Evolutionary conservation across 1,140 invertebrate species (phyloP).

Genomic region (Drosophila ficusphila): DNA sequence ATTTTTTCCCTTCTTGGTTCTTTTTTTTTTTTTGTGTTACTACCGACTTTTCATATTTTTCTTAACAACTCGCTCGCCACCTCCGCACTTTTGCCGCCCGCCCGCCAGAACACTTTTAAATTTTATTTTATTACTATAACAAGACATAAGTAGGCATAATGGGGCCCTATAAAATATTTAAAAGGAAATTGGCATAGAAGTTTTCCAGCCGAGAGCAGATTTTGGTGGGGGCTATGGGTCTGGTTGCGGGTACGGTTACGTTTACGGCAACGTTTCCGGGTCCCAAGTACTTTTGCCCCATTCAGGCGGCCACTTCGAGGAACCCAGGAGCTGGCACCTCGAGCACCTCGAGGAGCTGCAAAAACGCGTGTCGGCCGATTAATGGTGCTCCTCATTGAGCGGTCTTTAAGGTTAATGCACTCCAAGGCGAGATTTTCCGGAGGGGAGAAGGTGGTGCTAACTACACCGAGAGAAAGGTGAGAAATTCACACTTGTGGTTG

Average conservation of each 20-base stretch:
- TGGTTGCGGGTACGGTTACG: background rate
- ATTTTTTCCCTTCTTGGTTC: too few relatives aligned
- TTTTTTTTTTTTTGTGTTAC: slow-evolving; percentile 26
- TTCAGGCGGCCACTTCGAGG: slow-evolving; percentile 17
- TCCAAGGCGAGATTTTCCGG: slow-evolving; percentile 37
- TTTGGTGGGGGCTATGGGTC: background rate
- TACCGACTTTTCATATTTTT: slow-evolving; percentile 55
- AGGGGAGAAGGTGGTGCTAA: background rate
- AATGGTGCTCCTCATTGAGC: slow-evolving; percentile 43
- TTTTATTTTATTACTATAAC: slow-evolving; percentile 84
- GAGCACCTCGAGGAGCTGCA: background rate
- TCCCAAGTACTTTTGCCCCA: slow-evolving; percentile 3
- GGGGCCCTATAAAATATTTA: slow-evolving; percentile 82
- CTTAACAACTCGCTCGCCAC: slow-evolving; percentile 53
- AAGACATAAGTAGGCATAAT: slow-evolving; percentile 83
- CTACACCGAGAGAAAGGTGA: background rate
- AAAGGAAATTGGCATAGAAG: slow-evolving; percentile 80
- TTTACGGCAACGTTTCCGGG: slow-evolving; percentile 4
- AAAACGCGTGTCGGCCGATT: slow-evolving; percentile 61
- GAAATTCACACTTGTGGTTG: too few relatives aligned
- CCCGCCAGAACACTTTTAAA: slow-evolving; percentile 50
- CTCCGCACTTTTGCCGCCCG: background rate
- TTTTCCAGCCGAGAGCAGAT: slow-evolving; percentile 22
- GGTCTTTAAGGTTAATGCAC: slow-evolving; percentile 68
- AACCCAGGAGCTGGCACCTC: background rate